These are phyloP conservation scores for Stenotaenia linearis DNA, from an alignment of 2,888 invertebrate genomes.

Conservation along the genomic window DNA sequence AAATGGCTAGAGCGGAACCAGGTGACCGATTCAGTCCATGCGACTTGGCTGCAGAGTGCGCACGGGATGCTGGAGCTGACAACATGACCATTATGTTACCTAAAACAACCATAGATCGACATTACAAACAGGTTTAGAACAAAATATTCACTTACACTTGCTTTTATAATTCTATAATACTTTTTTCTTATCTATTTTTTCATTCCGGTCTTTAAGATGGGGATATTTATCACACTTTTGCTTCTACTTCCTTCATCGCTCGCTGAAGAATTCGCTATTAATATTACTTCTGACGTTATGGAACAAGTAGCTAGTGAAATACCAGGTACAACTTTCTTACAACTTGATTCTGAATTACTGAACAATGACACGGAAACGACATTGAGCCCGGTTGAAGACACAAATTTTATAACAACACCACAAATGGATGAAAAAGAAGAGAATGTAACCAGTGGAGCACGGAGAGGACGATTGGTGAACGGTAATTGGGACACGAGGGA, in stretches of 20 bases:
- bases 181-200: too few species aligned
- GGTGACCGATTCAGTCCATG: neutral
- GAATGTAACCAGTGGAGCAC: conserved; percentile 9
- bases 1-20: conserved; percentile 1
- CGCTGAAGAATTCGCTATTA: neutral
- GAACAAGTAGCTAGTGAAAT: neutral
- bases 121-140: neutral
- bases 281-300: too few species aligned
- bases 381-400: neutral
- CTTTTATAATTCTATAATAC: neutral
- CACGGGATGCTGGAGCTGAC: neutral
- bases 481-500: conserved; percentile 30
- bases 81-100: neutral
- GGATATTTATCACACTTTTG: neutral
- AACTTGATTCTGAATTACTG: neutral
- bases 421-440: neutral
- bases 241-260: neutral
- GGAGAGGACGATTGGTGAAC: conserved; percentile 22
- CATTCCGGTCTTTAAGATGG: neutral
- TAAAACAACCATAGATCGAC: neutral
- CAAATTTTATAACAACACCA: neutral
- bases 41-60: neutral
- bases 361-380: neutral
- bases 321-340: neutral
- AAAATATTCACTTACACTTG: neutral